Evolutionary conservation across 2,797 vertebrate species (phyloP).

Genomic region (Harpagifer antarcticus): DNA sequence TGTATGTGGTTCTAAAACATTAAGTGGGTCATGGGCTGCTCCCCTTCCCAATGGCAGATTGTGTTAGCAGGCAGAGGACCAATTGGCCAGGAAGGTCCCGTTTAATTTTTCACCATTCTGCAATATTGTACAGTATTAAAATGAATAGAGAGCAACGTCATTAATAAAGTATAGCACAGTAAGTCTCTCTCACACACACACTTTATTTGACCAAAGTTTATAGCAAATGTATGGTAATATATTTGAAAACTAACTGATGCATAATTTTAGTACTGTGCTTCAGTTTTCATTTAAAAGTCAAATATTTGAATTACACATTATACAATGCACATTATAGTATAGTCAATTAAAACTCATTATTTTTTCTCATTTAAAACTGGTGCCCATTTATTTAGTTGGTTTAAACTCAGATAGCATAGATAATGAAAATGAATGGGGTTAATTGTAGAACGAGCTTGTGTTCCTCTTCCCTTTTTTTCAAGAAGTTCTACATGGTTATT

Average conservation of each 20-base stretch:
- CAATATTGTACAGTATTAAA: constrained; percentile 67
- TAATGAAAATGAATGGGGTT: constrained; percentile 16
- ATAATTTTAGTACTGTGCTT: constrained; percentile 50
- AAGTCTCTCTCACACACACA: constrained; percentile 37
- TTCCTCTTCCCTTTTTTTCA: constrained; percentile 62
- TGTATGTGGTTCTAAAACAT: constrained; percentile 49
- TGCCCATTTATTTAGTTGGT: neutral
- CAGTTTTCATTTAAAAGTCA: constrained; percentile 47
- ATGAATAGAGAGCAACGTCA: constrained; percentile 71
- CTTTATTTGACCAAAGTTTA: constrained; percentile 34
- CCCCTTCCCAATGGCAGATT: constrained; percentile 71
- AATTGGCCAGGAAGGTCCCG: constrained; percentile 64
- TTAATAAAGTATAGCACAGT: constrained; percentile 72
- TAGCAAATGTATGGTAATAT: constrained; percentile 62
- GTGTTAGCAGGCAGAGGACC: constrained; percentile 70
- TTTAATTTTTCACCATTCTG: constrained; percentile 71
- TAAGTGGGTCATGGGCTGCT: constrained; percentile 73
- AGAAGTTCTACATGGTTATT: constrained; percentile 74
- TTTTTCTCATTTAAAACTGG: constrained; percentile 33
- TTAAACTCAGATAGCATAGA: constrained; percentile 4
- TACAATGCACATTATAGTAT: constrained; percentile 26
- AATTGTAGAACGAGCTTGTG: constrained; percentile 35
- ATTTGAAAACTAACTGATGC: constrained; percentile 48
- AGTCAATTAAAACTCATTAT: neutral
- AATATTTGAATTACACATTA: constrained; percentile 37